Conservation (phyloP, 2,797 vertebrate species). For the Melanotaenia trifasciata region DNA sequence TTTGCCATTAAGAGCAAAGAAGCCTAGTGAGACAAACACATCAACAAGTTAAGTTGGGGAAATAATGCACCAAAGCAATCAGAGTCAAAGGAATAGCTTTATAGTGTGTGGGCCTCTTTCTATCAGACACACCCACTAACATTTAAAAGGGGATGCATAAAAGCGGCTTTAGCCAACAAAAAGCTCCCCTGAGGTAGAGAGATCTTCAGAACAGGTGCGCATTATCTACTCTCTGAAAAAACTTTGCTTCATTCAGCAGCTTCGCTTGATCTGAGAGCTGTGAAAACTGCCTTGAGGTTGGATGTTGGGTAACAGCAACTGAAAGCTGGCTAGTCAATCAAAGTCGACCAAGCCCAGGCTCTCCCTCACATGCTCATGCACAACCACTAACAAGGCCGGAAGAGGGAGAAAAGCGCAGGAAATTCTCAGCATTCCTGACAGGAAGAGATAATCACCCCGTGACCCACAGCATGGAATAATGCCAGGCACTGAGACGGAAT, state of each 20-base stretch:
- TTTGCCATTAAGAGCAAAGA: conserved; percentile 31
- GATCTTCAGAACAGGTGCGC: conserved; percentile 61
- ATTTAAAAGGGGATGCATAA: conserved; percentile 17
- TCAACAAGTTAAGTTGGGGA: conserved; percentile 1
- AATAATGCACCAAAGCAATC: conserved; percentile 1
- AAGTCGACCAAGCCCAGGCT: conserved; percentile 29
- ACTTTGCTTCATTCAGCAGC: conserved; percentile 43
- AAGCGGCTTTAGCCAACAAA: conserved; percentile 36
- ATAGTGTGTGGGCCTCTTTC: conserved; percentile 6
- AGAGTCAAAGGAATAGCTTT: conserved; percentile 8
- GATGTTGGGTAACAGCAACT: conserved; percentile 50
- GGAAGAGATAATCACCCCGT: conserved; percentile 86
- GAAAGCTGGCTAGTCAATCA: conserved; percentile 58
- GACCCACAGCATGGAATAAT: conserved; percentile 73
- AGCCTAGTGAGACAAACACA: background rate
- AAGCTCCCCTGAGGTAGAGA: conserved; percentile 39
- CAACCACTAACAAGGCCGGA: conserved; percentile 75
- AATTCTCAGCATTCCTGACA: conserved; percentile 87
- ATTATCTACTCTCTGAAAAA: conserved; percentile 49
- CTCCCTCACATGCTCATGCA: conserved; percentile 72
- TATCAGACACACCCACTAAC: conserved; percentile 19
- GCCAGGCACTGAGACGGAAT: conserved; percentile 63
- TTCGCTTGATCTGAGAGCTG: conserved; percentile 41
- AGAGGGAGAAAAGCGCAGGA: conserved; percentile 79
- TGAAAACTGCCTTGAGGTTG: conserved; percentile 40